A percentile compares a stretch with the other conserved stretches of the same genome.
phyloP scores from a whole-genome alignment of 2,113 vertebrate species.

The Neolamprologus kungweensis region DNA sequence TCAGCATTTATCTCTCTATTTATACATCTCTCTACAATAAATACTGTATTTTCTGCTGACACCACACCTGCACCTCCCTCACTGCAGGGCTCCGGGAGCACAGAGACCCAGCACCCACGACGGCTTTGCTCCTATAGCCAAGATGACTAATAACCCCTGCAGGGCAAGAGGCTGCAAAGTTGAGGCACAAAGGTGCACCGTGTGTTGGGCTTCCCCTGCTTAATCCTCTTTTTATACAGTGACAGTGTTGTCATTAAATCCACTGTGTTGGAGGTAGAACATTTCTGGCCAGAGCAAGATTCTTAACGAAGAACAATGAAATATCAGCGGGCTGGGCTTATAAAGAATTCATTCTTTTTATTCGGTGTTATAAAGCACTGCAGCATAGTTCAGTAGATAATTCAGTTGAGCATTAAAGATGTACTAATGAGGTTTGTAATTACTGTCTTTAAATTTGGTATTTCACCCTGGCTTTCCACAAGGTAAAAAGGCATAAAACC shows the following conservation, averaged over 20 bases:
- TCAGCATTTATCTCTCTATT: constrained; percentile 41
- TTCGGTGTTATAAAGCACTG: background rate
- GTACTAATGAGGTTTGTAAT: background rate
- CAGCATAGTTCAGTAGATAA: background rate
- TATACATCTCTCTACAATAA: constrained; percentile 30
- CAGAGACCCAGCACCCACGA: constrained; percentile 16
- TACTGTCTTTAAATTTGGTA: background rate
- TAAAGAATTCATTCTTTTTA: background rate
- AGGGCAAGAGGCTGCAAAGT: constrained; percentile 12
- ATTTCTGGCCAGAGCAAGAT: background rate
- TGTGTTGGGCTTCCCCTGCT: background rate
- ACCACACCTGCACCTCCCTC: constrained; percentile 20
- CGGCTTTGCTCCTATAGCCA: constrained; percentile 25
- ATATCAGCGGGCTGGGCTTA: background rate
- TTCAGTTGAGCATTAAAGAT: background rate
- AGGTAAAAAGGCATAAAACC: background rate
- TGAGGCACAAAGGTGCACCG: constrained; percentile 11
- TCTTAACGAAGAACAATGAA: background rate
- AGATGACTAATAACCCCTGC: constrained; percentile 55
- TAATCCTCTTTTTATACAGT: background rate
- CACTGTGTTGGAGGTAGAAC: background rate
- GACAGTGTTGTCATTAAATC: background rate
- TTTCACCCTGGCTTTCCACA: background rate
- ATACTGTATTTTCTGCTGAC: constrained; percentile 47
- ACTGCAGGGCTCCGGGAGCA: constrained; percentile 30